phyloP scores from a whole-genome alignment of 53 echinoderm and acorn worm species.

The Apostichopus leukothele region DNA sequence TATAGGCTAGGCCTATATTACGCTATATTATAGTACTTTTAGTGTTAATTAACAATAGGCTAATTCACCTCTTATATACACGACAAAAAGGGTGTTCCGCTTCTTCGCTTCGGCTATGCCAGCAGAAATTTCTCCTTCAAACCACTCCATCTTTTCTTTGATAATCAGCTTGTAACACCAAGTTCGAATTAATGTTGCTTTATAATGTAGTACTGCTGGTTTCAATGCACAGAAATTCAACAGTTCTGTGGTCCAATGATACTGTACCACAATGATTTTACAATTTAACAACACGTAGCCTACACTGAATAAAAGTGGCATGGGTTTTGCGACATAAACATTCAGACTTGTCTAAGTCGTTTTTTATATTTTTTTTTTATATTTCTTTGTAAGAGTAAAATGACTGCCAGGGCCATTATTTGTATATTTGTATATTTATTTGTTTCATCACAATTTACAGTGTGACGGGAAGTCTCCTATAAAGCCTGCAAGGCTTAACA shows the following conservation, averaged over 20 bases:
- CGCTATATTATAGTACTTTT: no score
- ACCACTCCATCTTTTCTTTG: slow-evolving; percentile 10
- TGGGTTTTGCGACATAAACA: background rate
- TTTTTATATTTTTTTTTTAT: background rate
- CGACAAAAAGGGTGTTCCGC: slow-evolving; percentile 22
- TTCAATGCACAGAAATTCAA: background rate
- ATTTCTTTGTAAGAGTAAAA: no score
- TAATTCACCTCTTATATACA: slow-evolving; percentile 10
- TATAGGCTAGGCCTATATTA: no score
- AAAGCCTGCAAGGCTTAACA: no score
- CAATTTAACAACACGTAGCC: background rate
- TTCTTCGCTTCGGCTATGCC: slow-evolving; percentile 29
- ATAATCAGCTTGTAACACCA: background rate
- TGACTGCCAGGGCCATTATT: no score
- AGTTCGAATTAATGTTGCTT: background rate
- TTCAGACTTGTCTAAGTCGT: background rate
- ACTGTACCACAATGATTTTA: background rate
- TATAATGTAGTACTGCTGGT: background rate
- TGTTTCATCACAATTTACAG: no score
- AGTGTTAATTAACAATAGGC: background rate
- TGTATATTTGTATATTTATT: no score
- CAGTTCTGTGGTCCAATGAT: background rate
- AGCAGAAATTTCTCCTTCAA: background rate
- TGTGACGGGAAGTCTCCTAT: no score
- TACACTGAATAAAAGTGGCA: background rate